These are phyloP conservation scores for Chalcosyrphus nemorum DNA, from an alignment of 2,888 invertebrate genomes.

Conservation along the genomic window DNA sequence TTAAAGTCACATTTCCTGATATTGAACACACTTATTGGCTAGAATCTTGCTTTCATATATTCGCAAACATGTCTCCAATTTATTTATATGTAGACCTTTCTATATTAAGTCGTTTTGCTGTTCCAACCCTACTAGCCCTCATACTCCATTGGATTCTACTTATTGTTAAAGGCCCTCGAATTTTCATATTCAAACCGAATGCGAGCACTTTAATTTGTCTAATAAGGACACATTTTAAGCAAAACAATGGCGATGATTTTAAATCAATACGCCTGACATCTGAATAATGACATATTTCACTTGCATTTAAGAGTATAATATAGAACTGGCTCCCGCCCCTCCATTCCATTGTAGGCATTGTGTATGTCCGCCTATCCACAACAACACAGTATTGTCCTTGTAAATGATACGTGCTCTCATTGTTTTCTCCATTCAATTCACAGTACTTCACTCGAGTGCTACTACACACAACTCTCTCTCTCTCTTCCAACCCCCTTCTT, in stretches of 20 bases:
- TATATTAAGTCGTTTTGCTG: no score
- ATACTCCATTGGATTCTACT: no score
- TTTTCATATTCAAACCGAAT: no score
- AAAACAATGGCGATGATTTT: constrained; percentile 12
- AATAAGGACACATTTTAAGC: not conserved
- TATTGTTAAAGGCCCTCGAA: no score
- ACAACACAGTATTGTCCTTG: constrained; percentile 68
- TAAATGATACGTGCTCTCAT: constrained; percentile 73
- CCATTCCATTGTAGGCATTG: constrained; percentile 46
- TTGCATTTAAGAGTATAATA: constrained; percentile 14
- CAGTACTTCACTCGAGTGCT: constrained; percentile 48
- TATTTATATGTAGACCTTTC: no score
- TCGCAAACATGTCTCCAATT: no score
- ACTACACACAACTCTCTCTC: constrained; percentile 10
- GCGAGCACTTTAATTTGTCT: not conserved
- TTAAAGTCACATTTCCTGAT: no score
- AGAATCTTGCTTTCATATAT: no score
- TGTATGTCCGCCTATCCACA: constrained; percentile 30
- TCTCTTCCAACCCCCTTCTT: constrained; percentile 24
- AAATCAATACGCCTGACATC: constrained; percentile 27
- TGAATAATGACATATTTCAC: constrained; percentile 5
- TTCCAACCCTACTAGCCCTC: no score
- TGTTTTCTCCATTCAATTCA: constrained; percentile 58
- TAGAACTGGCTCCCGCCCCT: not conserved
- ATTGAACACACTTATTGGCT: no score